phyloP scores from a whole-genome alignment of 2,113 vertebrate species.

The Cyanoderma ruficeps region DNA sequence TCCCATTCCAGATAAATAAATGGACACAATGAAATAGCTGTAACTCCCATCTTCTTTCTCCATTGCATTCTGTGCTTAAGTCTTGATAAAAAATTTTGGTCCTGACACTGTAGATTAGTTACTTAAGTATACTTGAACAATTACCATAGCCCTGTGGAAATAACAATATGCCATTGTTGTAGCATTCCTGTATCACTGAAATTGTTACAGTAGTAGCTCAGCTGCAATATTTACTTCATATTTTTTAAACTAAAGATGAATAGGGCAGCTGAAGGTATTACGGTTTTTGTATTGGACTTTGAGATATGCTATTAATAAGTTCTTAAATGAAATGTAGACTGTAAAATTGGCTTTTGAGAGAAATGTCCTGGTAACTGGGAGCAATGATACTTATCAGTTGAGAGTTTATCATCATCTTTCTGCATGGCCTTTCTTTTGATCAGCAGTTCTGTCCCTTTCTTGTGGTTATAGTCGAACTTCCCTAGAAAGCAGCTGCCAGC shows the following conservation, averaged over 20 bases:
- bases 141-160: not conserved
- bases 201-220: not conserved
- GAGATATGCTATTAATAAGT: not conserved
- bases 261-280: not conserved
- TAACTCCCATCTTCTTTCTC: not conserved
- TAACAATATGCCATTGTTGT: fast-evolving
- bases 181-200: not conserved
- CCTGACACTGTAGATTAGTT: not conserved
- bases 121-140: not conserved
- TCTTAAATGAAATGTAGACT: not conserved
- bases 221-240: not conserved
- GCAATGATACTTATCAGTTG: not conserved
- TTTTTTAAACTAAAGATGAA: not conserved
- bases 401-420: not conserved
- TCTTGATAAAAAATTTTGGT: not conserved
- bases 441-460: not conserved
- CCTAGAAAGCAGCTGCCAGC: not conserved
- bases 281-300: not conserved
- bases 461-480: not conserved
- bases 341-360: not conserved
- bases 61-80: not conserved
- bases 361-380: not conserved
- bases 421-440: not conserved
- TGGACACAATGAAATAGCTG: not conserved
- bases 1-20: not conserved